These are phyloP conservation scores for Antrozous pallidus DNA, from an alignment of 2,797 vertebrate species.

Conservation along the genomic window DNA sequence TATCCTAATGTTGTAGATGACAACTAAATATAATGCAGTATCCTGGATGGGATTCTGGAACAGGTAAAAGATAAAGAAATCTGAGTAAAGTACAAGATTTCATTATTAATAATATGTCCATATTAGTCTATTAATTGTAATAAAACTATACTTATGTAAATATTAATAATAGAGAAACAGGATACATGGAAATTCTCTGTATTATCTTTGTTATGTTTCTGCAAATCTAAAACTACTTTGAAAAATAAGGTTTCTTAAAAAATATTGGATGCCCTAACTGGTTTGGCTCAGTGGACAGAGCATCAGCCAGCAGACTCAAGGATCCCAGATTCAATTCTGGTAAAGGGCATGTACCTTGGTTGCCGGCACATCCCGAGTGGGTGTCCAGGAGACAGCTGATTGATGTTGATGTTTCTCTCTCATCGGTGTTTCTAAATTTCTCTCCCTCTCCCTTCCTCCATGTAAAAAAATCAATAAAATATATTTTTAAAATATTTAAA, in stretches of 20 bases:
- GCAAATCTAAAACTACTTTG: not conserved
- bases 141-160: not conserved
- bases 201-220: not conserved
- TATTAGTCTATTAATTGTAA: not conserved
- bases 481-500: not conserved
- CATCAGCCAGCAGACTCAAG: no score
- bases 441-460: no score
- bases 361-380: no score
- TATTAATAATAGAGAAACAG: not conserved
- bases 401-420: no score
- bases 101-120: not conserved
- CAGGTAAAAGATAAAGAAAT: not conserved
- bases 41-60: not conserved
- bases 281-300: no score
- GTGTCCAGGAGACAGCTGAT: no score
- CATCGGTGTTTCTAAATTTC: no score
- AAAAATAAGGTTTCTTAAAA: not conserved
- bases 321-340: no score
- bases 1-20: not conserved
- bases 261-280: not conserved
- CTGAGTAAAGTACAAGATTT: not conserved
- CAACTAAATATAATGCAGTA: not conserved
- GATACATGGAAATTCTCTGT: not conserved
- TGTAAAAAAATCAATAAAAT: no score
- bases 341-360: no score